Evolutionary conservation across 2,888 invertebrate species (phyloP).

Genomic region (Tetheella fluctuosa): DNA sequence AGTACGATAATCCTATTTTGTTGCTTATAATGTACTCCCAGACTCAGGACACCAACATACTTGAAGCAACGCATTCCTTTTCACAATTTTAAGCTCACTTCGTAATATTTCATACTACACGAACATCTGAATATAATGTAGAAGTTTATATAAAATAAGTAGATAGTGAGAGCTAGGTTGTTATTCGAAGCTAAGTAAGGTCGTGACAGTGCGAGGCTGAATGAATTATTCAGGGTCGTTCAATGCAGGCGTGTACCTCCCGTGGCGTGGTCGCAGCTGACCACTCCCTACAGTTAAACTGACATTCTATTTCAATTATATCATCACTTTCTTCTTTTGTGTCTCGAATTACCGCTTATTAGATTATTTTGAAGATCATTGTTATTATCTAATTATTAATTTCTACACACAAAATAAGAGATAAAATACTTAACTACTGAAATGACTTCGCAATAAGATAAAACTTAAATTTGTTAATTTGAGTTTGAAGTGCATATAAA

Average conservation of each 20-base stretch:
- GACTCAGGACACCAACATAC: conserved; percentile 29
- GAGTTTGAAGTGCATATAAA: too few species aligned
- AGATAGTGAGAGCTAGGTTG: conserved; percentile 40
- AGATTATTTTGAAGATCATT: background rate
- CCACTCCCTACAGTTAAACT: conserved; percentile 40
- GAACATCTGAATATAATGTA: background rate
- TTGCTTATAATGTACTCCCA: too few species aligned
- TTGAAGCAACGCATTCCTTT: conserved; percentile 40
- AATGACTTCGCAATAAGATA: too few species aligned
- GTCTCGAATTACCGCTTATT: background rate
- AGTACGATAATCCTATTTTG: too few species aligned
- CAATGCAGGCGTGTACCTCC: conserved; percentile 48
- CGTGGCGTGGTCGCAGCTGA: conserved; percentile 43
- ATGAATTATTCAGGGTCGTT: conserved; percentile 73
- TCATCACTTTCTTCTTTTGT: background rate
- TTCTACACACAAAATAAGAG: too few species aligned
- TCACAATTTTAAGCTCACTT: conserved; percentile 37
- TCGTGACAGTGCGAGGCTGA: conserved; percentile 56
- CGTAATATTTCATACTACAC: conserved; percentile 36
- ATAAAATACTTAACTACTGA: too few species aligned
- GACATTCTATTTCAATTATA: conserved; percentile 32
- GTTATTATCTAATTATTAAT: too few species aligned
- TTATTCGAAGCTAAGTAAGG: conserved; percentile 53
- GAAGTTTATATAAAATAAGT: conserved; percentile 19
- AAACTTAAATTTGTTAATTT: too few species aligned